Percentiles rank a stretch among this genome's conserved stretches.
phyloP scores from a whole-genome alignment of 2,888 invertebrate species.

The Drosophila cognata region DNA sequence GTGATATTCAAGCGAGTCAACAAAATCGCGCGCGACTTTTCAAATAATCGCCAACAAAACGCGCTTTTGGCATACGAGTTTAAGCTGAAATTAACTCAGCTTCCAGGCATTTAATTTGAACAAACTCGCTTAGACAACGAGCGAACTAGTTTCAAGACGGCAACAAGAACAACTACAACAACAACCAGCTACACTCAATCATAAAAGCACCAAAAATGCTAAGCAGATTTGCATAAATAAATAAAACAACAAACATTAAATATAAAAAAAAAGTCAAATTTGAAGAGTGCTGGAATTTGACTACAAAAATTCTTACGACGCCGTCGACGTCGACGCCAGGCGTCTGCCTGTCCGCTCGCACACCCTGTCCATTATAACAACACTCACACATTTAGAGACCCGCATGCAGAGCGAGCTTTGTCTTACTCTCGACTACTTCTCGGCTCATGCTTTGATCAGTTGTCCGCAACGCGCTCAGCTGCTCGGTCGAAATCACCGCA shows the following conservation, averaged over 20 bases:
- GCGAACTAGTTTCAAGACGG: conserved; percentile 65
- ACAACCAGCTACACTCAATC: conserved; percentile 34
- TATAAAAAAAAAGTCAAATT: conserved; percentile 46
- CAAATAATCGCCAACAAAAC: conserved; percentile 27
- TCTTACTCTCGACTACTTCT: conserved; percentile 41
- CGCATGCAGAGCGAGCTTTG: conserved; percentile 52
- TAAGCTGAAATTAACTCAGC: conserved; percentile 30
- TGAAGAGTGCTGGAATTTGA: conserved; percentile 70
- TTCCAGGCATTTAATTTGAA: conserved; percentile 50
- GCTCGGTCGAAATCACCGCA: conserved; percentile 67
- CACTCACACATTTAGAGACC: conserved; percentile 1
- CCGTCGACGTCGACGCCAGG: conserved; percentile 10
- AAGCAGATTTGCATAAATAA: conserved; percentile 68
- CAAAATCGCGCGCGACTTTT: conserved; percentile 16
- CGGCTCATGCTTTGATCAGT: conserved; percentile 65
- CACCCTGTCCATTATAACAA: conserved; percentile 1
- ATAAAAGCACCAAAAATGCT: conserved; percentile 27
- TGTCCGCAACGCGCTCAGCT: conserved; percentile 74
- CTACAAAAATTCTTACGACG: conserved; percentile 53
- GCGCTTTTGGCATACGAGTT: conserved; percentile 34
- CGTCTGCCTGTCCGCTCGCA: conserved; percentile 7
- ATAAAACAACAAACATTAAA: conserved; percentile 66
- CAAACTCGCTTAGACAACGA: conserved; percentile 30
- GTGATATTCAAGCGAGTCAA: conserved; percentile 41
- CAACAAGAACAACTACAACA: conserved; percentile 34